phyloP scores from a whole-genome alignment of 2,888 invertebrate genomes.

The Dendrolimus pini region DNA sequence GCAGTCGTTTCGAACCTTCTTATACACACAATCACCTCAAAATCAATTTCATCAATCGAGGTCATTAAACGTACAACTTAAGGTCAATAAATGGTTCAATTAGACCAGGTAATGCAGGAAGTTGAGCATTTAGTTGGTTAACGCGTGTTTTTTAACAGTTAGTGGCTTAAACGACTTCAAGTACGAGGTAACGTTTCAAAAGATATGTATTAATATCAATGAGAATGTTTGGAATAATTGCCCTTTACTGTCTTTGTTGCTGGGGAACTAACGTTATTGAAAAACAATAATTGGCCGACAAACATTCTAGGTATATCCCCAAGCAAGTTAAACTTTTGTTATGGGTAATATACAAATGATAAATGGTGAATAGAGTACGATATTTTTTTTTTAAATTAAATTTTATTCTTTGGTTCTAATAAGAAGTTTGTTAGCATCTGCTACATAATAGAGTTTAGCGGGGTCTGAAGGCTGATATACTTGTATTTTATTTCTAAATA shows the following conservation, averaged over 20 bases:
- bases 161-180: background rate
- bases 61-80: conserved; percentile 11
- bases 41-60: conserved; percentile 19
- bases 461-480: too few relatives aligned
- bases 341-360: too few relatives aligned
- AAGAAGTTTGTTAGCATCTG: too few relatives aligned
- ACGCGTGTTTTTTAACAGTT: conserved; percentile 1
- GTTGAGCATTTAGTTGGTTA: conserved; percentile 7
- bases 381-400: too few relatives aligned
- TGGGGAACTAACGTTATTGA: background rate
- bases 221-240: background rate
- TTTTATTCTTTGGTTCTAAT: too few relatives aligned
- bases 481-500: too few relatives aligned
- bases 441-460: too few relatives aligned
- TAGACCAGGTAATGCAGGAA: conserved; percentile 17
- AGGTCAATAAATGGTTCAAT: conserved; percentile 28
- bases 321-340: too few relatives aligned
- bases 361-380: too few relatives aligned
- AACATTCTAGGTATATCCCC: too few relatives aligned
- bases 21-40: background rate
- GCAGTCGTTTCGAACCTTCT: background rate
- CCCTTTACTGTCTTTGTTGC: background rate
- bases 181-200: background rate
- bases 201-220: background rate
- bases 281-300: too few relatives aligned